These are phyloP conservation scores for Micoletzkya japonica DNA, from an alignment of 2,888 invertebrate genomes.

Conservation along the genomic window DNA sequence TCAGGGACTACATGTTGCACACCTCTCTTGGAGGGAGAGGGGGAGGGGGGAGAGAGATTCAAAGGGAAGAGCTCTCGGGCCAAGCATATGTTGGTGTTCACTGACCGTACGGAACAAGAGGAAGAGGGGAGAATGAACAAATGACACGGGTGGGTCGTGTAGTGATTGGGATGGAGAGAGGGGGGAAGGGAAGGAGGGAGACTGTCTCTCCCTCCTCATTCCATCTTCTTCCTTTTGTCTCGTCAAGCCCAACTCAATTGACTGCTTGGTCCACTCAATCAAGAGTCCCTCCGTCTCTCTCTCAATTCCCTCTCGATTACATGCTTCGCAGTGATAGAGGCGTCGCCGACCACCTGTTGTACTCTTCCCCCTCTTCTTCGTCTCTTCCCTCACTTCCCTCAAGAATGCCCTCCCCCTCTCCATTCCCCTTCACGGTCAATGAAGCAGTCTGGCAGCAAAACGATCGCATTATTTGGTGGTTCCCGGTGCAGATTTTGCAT, in stretches of 20 bases:
- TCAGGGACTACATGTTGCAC: too few species aligned
- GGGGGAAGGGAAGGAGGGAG: not conserved
- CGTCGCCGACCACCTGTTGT: not conserved
- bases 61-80: conserved; percentile 8
- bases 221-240: conserved; percentile 17
- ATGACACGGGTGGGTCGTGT: not conserved
- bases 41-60: not conserved
- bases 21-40: conserved; percentile 14
- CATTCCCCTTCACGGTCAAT: not conserved
- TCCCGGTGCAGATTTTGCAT: not conserved
- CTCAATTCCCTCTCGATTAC: too few species aligned
- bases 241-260: too few species aligned
- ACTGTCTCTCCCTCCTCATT: not conserved
- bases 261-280: too few species aligned
- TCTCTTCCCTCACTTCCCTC: not conserved
- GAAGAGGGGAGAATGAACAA: conserved; percentile 8
- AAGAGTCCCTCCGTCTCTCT: too few species aligned
- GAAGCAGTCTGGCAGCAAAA: not conserved
- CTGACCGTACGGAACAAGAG: conserved; percentile 19
- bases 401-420: not conserved
- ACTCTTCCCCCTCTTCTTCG: not conserved
- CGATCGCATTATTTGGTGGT: too few species aligned
- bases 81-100: conserved; percentile 22
- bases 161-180: not conserved
- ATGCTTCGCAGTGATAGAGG: not conserved